A percentile compares a stretch with the other conserved stretches of the same genome.
Conservation (phyloP, 2,888 invertebrate genomes). For the Cyrtodaria siliqua region DNA sequence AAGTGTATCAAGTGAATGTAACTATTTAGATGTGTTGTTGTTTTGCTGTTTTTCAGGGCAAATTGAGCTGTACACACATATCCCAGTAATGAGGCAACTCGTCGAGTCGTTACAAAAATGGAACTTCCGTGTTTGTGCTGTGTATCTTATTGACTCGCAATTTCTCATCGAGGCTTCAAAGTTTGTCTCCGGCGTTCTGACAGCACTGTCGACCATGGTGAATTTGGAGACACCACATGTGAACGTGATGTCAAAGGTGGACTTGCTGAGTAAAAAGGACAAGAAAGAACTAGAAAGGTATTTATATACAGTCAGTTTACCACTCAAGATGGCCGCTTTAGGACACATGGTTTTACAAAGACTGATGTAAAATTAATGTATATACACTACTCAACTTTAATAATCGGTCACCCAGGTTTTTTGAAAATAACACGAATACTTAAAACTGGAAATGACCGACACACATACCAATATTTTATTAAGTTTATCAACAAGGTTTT, state of each 20-base stretch:
- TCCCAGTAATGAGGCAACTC: conserved; percentile 94
- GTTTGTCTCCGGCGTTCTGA: conserved; percentile 98
- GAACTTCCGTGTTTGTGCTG: conserved; percentile 96
- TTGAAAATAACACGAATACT: too few relatives aligned
- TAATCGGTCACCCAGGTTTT: too few relatives aligned
- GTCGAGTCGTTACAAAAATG: conserved; percentile 92
- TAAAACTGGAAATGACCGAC: too few relatives aligned
- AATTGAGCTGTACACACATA: conserved; percentile 98
- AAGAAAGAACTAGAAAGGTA: conserved; percentile 92
- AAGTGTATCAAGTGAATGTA: too few relatives aligned
- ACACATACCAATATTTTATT: too few relatives aligned
- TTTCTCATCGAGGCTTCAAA: conserved; percentile 98
- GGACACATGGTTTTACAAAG: too few relatives aligned
- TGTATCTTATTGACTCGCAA: conserved; percentile 98
- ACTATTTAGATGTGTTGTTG: too few relatives aligned
- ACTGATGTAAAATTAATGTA: too few relatives aligned
- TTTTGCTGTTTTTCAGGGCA: conserved; percentile 89
- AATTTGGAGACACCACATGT: conserved; percentile 97
- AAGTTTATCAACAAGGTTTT: too few relatives aligned
- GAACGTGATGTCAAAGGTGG: conserved; percentile 98
- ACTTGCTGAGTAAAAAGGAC: conserved; percentile 93
- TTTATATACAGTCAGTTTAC: neutral
- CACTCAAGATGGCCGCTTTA: too few relatives aligned
- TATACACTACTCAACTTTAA: too few relatives aligned
- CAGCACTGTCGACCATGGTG: conserved; percentile 98